These are phyloP conservation scores for Melierax canorus DNA, from an alignment of 2,113 vertebrate species.

Conservation along the genomic window DNA sequence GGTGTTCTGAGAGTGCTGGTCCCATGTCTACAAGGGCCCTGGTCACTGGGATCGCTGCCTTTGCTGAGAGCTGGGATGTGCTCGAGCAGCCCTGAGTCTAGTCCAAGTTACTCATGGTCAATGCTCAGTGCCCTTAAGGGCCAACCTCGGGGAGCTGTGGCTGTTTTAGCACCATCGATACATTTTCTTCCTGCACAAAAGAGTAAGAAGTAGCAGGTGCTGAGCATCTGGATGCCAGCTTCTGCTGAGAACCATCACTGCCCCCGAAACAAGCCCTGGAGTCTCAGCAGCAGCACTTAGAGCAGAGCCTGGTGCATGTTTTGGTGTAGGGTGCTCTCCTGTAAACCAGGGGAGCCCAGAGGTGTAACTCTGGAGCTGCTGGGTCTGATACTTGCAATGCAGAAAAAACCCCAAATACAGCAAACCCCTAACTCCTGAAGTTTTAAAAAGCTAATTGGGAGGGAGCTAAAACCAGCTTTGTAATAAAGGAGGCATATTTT, in stretches of 20 bases:
- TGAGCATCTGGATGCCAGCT: background rate
- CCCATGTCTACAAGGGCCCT: background rate
- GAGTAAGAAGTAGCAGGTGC: background rate
- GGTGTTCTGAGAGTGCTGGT: background rate
- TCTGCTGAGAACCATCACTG: background rate
- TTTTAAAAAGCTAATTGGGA: background rate
- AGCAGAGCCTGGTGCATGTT: background rate
- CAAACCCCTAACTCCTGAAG: background rate
- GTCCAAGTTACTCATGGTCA: background rate
- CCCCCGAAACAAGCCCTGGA: rapidly evolving
- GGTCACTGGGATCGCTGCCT: rapidly evolving
- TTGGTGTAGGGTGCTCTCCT: background rate
- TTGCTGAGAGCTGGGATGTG: background rate
- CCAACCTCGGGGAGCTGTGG: background rate
- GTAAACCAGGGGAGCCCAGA: background rate
- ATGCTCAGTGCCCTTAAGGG: background rate
- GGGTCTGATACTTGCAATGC: background rate
- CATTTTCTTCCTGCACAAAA: background rate
- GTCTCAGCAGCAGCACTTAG: background rate
- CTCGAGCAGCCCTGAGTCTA: background rate
- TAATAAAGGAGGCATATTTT: background rate
- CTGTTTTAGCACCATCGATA: background rate
- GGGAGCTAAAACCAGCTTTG: background rate
- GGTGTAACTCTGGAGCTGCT: background rate
- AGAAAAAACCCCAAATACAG: background rate